Evolutionary conservation across 2,797 vertebrate genomes (phyloP).

Genomic region (Scolopax bukidnonensis): DNA sequence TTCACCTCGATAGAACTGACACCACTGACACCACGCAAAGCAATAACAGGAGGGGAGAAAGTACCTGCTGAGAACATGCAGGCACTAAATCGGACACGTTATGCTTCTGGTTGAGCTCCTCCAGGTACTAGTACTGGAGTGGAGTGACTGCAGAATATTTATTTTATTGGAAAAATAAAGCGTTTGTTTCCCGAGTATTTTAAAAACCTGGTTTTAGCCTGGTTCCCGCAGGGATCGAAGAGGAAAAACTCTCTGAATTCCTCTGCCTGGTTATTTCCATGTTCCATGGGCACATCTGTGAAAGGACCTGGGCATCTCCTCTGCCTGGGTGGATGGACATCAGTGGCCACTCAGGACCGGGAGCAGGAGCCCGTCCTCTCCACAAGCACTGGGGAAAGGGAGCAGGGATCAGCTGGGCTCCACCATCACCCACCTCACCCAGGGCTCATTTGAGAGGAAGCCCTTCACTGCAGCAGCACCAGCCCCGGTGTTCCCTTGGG

Average conservation of each 20-base stretch:
- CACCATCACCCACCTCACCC: background rate
- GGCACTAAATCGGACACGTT: background rate
- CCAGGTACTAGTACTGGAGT: background rate
- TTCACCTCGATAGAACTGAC: background rate
- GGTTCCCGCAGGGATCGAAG: background rate
- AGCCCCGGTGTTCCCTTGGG: background rate
- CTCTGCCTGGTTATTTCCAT: background rate
- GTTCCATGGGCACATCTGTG: background rate
- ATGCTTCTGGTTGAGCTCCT: background rate
- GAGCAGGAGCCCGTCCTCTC: background rate
- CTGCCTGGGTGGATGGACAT: background rate
- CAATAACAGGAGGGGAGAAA: background rate
- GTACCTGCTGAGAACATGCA: background rate
- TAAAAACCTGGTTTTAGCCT: background rate
- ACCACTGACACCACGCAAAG: background rate
- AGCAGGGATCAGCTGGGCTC: background rate
- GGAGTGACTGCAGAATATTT: background rate
- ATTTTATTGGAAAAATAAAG: background rate
- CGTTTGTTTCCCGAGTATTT: background rate
- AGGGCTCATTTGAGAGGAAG: background rate
- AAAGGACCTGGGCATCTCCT: background rate
- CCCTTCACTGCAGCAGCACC: background rate
- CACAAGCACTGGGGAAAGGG: rapidly evolving
- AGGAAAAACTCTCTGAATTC: background rate
- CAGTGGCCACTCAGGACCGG: background rate